Evolutionary conservation across 2,797 vertebrate genomes (phyloP), one percentile per base, ranked within the genome.

Genomic region (Platyrinchus mystaceus): DNA sequence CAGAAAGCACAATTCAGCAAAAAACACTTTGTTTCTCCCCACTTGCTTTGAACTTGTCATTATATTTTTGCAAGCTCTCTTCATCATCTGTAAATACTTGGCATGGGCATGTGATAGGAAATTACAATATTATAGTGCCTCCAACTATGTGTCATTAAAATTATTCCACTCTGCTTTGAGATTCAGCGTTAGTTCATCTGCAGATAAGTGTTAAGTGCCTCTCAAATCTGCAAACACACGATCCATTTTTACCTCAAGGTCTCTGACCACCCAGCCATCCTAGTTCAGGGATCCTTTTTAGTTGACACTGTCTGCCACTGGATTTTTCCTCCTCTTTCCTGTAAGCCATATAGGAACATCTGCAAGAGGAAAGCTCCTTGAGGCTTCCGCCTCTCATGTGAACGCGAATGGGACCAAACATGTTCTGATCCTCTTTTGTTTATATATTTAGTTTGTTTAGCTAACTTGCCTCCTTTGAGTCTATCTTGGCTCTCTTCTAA

Each of bases 31-130:
- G 69, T 66, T 77, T 68, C 26, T 81, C 63, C 69, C 10, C 28
- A 10, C 39, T 89, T 83, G 26, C 43, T 90, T 89, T 77, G 62
- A 64, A 75, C 43, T 71, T 67, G 82, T 75, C 68, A 49, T 55
- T 76, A 14, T 64, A 21, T 71, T 86, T 94, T 91, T 89, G 43
- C 37, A 66, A 83, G 50, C 44, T 19, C 76, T 74, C 32, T 66
- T 69, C 41, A 24, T 90, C 69, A 93, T 78, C 91, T 90, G 73
- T 75, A 86, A 88, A 59, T 68, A 85, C 49, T 95, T 84, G 89
- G 23, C 46, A 32, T 4, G 44, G 36, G 15, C 63, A 58, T 7
- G 18, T 69, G 49, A 69, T 34, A 37, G 74, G 66, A 77, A 81
- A 76, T 90, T 13, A 59, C 36, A 68, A 24, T 60, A 68, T 58